These are phyloP conservation scores for Sesia bembeciformis DNA, from an alignment of 2,888 invertebrate genomes.

Conservation along the genomic window DNA sequence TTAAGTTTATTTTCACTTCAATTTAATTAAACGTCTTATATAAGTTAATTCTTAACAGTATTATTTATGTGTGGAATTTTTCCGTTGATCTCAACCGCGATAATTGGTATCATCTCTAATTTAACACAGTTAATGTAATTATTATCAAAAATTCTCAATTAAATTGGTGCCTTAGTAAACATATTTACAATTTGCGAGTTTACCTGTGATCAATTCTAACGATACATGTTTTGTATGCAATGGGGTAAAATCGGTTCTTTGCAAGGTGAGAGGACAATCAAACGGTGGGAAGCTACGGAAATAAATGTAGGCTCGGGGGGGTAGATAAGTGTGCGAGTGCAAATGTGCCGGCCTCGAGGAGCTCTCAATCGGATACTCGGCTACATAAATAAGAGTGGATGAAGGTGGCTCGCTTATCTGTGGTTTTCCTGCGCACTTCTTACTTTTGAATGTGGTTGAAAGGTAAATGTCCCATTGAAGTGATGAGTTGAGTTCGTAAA, in stretches of 20 bases:
- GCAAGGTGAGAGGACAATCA: constrained; percentile 25
- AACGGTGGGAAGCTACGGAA: constrained; percentile 55
- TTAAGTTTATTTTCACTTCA: no score
- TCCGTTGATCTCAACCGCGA: no score
- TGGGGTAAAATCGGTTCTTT: neutral
- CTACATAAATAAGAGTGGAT: constrained; percentile 69
- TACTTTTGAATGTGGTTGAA: constrained; percentile 35
- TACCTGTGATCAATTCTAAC: no score
- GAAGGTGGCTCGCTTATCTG: constrained; percentile 52
- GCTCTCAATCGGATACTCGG: constrained; percentile 66
- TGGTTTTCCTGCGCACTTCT: constrained; percentile 38
- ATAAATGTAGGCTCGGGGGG: constrained; percentile 60
- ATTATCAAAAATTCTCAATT: no score
- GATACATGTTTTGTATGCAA: neutral
- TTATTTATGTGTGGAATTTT: no score
- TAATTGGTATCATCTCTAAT: no score
- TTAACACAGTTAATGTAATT: no score
- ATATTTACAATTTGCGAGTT: no score
- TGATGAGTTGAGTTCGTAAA: no score
- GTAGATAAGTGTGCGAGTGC: constrained; percentile 60
- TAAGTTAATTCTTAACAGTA: no score
- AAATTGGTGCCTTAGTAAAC: no score
- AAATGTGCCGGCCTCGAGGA: constrained; percentile 49
- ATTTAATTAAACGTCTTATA: no score
- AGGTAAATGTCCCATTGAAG: constrained; percentile 9